Evolutionary conservation across 1,140 invertebrate species (phyloP), one percentile per base, ranked within the genome.

Genomic region (Nymphalis io): DNA sequence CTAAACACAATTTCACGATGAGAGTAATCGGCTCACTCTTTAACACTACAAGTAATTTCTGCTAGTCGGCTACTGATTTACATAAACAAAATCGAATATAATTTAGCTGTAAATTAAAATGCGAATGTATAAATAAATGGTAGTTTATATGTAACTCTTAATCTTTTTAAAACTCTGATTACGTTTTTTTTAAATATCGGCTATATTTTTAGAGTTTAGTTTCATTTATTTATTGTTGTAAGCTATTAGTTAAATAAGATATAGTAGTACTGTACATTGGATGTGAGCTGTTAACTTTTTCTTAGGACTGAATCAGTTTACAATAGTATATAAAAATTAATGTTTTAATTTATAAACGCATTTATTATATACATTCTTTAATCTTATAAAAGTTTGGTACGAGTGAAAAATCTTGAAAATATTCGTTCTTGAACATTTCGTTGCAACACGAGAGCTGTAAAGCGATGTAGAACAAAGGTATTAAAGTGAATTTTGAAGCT

Each of bases 401-500:
- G 53, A 77, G 60, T 64, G 73, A 64, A 81, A 80, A 85, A 81
- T 81, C 79, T 79, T 75, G 63, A 70, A 75, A 75, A 78, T 78
- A 81, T 78, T 57, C 74, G 68, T 27, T 78, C 76, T 76, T 76
- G 81, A 86, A 85, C 79, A 81, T 86, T 82, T 70, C 73, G 78
- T 51, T 70, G 72, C 71, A 83, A 84, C 82, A 82, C 75, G 76
- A 88, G 81, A 80, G 76, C 75, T 77, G 79, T 84, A 85, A 87
- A 87, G 81, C 82, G 78, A 78, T 85, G 82, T 88, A 83, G 80
- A 88, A 89, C 84, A 88, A 89, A 88, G 85, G 82, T 88, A 85
- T 88, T 89, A 88, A 88, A 88, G 80, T 75, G 82, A 89, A 88
- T 86, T 87, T 87, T 85, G 80, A 77, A 87, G 80, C 83, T 83